A percentile compares a stretch with the other conserved stretches of the same genome.
Conservation (phyloP, 2,888 invertebrate genomes). For the Metacarcinus magister region DNA sequence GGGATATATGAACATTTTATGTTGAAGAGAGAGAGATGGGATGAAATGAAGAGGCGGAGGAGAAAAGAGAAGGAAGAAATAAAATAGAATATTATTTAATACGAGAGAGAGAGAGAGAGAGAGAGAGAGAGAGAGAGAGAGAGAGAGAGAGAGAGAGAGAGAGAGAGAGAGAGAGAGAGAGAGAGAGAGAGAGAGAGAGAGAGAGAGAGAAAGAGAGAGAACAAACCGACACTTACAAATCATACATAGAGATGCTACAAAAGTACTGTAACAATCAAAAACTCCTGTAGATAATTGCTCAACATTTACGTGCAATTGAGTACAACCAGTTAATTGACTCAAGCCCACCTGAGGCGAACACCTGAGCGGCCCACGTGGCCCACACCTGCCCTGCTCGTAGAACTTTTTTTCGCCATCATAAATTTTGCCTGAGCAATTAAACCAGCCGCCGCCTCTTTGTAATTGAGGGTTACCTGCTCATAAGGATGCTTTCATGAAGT, state of each 20-base stretch:
- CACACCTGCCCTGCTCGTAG: background rate
- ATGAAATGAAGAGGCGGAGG: background rate
- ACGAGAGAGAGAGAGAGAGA: background rate
- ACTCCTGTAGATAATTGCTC: background rate
- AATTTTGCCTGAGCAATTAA: background rate
- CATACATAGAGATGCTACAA: background rate
- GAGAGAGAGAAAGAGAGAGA: background rate
- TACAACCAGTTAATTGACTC: background rate
- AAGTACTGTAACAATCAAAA: background rate
- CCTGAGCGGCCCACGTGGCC: background rate
- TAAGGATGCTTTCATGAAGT: too few relatives aligned
- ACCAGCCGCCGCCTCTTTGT: background rate
- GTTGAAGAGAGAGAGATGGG: too few relatives aligned
- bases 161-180: background rate
- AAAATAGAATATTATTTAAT: background rate
- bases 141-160: background rate
- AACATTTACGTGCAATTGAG: slow-evolving; percentile 12
- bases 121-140: background rate
- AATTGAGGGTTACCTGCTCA: background rate
- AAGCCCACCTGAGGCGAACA: background rate
- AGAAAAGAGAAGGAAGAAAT: background rate
- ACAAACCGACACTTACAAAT: background rate
- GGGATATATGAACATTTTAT: too few relatives aligned
- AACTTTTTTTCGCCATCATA: background rate
- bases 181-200: slow-evolving; percentile 10